Evolutionary conservation across 1,140 invertebrate species (phyloP).

Genomic region (Diorhabda carinulata): DNA sequence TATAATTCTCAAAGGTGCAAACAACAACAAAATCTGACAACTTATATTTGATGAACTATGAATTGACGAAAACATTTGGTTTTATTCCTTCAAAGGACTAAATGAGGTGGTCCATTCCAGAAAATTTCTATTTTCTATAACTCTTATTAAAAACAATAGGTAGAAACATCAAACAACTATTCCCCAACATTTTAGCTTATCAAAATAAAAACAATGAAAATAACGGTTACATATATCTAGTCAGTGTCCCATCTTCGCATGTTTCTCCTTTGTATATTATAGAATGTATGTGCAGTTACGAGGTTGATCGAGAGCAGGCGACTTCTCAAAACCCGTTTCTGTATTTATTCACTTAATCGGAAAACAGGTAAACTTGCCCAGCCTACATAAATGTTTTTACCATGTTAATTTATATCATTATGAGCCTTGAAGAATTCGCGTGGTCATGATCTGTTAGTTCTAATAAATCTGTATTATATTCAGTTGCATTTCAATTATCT

Average conservation of each 20-base stretch:
- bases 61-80: too few species aligned
- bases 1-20: too few species aligned
- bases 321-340: background rate
- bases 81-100: too few species aligned
- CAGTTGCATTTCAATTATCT: background rate
- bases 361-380: constrained; percentile 1
- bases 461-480: too few species aligned
- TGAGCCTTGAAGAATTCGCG: background rate
- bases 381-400: background rate
- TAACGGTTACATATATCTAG: background rate
- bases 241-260: background rate
- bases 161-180: too few species aligned
- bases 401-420: background rate
- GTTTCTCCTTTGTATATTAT: background rate
- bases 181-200: too few species aligned
- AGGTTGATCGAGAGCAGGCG: background rate
- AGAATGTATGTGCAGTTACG: background rate
- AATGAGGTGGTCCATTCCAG: too few species aligned
- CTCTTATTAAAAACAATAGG: too few species aligned
- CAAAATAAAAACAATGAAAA: background rate
- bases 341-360: background rate
- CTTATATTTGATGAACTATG: too few species aligned
- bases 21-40: too few species aligned
- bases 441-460: background rate
- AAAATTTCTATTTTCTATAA: too few species aligned